These are phyloP conservation scores for Pogonus chalceus DNA, from an alignment of 1,140 invertebrate genomes.

Conservation along the genomic window DNA sequence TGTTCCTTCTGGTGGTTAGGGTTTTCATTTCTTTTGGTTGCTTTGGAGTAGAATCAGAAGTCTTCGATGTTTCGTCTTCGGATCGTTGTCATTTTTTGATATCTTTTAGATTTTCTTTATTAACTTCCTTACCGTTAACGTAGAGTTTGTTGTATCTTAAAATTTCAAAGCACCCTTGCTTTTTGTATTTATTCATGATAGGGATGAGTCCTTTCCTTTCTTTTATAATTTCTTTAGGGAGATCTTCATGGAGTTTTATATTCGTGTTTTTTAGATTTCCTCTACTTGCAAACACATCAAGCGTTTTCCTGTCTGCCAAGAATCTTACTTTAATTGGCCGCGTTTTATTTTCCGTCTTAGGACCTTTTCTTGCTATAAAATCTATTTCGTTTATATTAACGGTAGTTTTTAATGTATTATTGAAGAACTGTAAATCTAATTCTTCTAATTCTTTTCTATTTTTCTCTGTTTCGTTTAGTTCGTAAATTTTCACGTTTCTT, in stretches of 20 bases:
- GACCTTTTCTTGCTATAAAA: neutral
- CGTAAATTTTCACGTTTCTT: neutral
- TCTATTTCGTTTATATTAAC: neutral
- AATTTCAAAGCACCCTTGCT: neutral
- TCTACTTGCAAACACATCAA: neutral
- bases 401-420: neutral
- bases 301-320: neutral
- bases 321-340: neutral
- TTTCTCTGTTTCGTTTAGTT: neutral
- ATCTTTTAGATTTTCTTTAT: neutral
- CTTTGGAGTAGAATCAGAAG: neutral
- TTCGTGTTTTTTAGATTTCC: neutral
- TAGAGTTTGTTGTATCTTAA: neutral
- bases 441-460: neutral
- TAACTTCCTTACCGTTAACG: neutral
- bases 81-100: neutral
- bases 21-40: neutral
- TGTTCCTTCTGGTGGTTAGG: no score
- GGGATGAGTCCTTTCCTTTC: neutral
- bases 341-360: neutral
- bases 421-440: neutral
- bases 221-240: neutral
- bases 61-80: neutral
- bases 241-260: neutral
- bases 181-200: neutral